These are phyloP conservation scores for Ips nitidus DNA, from an alignment of 1,140 invertebrate genomes.

Conservation along the genomic window DNA sequence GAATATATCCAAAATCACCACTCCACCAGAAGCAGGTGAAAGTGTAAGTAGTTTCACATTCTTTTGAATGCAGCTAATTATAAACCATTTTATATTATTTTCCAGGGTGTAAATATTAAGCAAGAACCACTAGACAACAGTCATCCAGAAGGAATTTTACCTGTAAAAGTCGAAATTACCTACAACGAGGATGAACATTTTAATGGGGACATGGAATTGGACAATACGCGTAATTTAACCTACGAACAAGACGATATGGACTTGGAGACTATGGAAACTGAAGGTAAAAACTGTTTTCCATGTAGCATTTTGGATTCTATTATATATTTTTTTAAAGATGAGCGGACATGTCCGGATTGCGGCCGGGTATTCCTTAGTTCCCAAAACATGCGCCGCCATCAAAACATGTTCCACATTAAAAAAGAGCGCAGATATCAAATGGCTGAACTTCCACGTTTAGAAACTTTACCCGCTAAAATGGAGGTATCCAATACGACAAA, in stretches of 20 bases:
- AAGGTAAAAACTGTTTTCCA: conserved; percentile 2
- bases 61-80: not conserved
- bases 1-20: conserved; percentile 39
- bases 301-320: not conserved
- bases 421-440: conserved; percentile 28
- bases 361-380: conserved; percentile 39
- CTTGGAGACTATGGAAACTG: conserved; percentile 6
- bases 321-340: conserved; percentile 9
- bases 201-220: not conserved
- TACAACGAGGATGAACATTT: conserved; percentile 1
- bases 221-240: not conserved
- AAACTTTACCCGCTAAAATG: not conserved
- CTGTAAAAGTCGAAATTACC: conserved; percentile 16
- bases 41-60: conserved; percentile 32
- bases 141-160: not conserved
- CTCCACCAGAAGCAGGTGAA: conserved; percentile 27
- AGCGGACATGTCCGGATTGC: conserved; percentile 32
- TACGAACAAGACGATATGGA: not conserved
- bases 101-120: conserved; percentile 18
- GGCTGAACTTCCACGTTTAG: conserved; percentile 17
- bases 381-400: conserved; percentile 37
- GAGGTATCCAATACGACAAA: not conserved
- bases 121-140: conserved; percentile 20
- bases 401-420: conserved; percentile 27
- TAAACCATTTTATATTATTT: not conserved